These are phyloP conservation scores for Anoplophora glabripennis DNA, from an alignment of 1,140 invertebrate species.

Conservation along the genomic window DNA sequence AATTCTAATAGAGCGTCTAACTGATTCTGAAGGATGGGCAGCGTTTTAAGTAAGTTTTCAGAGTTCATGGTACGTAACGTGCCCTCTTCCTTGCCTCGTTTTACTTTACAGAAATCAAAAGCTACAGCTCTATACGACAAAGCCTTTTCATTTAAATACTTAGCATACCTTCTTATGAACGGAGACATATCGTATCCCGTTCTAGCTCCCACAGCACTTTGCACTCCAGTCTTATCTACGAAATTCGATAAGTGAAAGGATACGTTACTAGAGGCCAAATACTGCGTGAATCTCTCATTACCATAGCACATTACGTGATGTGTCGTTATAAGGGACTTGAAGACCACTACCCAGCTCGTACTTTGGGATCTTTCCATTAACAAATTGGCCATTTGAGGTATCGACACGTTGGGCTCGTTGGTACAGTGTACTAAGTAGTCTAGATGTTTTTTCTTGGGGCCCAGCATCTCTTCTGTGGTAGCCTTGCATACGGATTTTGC, in stretches of 20 bases:
- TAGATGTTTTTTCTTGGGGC: slow-evolving; percentile 99
- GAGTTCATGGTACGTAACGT: slow-evolving; percentile 94
- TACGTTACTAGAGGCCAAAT: slow-evolving; percentile 98
- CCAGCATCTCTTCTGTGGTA: slow-evolving; percentile 99
- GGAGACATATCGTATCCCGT: slow-evolving; percentile 99
- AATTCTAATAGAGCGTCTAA: slow-evolving; percentile 96
- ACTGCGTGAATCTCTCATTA: slow-evolving; percentile 99
- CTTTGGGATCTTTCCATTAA: slow-evolving; percentile 97
- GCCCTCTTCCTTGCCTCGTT: slow-evolving; percentile 97
- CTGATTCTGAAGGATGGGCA: slow-evolving; percentile 94
- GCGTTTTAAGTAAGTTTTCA: slow-evolving; percentile 95
- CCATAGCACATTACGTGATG: slow-evolving; percentile 99
- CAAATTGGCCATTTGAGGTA: slow-evolving; percentile 97
- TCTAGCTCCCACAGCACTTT: slow-evolving; percentile 60
- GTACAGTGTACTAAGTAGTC: slow-evolving; percentile 99
- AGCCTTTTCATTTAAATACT: slow-evolving; percentile 99
- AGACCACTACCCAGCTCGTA: slow-evolving; percentile 97
- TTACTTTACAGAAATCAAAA: slow-evolving; percentile 99
- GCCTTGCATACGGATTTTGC: slow-evolving; percentile 99
- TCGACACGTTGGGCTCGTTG: slow-evolving; percentile 99
- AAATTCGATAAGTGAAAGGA: slow-evolving; percentile 98
- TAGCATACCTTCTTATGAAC: slow-evolving; percentile 97
- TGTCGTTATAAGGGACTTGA: slow-evolving; percentile 96
- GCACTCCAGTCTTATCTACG: slow-evolving; percentile 92
- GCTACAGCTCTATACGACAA: slow-evolving; percentile 96